Base-by-base conservation (phyloP, 2,113 vertebrate species). In the Machaerirhynchus nigripectus region DNA sequence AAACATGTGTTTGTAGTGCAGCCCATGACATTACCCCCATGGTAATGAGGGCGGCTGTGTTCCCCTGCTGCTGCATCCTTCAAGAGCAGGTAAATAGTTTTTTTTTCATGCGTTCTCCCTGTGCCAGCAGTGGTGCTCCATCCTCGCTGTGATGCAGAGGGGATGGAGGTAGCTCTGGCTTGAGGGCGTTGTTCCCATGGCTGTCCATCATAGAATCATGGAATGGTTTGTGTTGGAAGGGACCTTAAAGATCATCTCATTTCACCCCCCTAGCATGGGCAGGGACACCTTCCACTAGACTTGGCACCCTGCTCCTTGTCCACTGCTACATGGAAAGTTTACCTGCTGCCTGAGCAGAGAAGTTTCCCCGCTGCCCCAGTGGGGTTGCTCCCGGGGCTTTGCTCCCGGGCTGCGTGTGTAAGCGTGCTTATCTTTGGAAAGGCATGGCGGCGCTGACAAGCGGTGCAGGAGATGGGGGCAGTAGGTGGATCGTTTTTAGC, bases 401-500 rank as follows among this genome's bases (percentile, higher is more conserved):
- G 73, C 55, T 71, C 50, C 35, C 10, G 0, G 47, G 49, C 53
- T 63, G 74, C 4, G 7, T 84, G 90, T 87, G 90, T 87, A 61
- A 91, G 57, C 84, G 87, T 5, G 67, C 96, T 90, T 90, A 77
- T 95, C 91, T 95, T 87, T 44, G 88, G 91, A 81, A 85, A 85
- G 69, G 84, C 92, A 27, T 37, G 57, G 96, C 7, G 18, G 57
- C 7, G 27, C 89, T 94, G 93, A 96, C 90, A 80, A 83, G 93
- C 52, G 0, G 63, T 9, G 71, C 92, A 10, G 91, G 95, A 86
- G 88, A 76, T 73, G 93, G 92, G 89, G 89, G 91, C 82, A 82
- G 93, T 79, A 91, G 95, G 91, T 95, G 93, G 96, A 90, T 97
- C 64, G 80, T 86, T 86, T 93, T 93, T 95, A 92, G 89, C 90